A percentile compares a stretch with the other conserved stretches of the same genome.
Conservation (phyloP, 2,888 invertebrate species). For the Aleiodes testaceus region DNA sequence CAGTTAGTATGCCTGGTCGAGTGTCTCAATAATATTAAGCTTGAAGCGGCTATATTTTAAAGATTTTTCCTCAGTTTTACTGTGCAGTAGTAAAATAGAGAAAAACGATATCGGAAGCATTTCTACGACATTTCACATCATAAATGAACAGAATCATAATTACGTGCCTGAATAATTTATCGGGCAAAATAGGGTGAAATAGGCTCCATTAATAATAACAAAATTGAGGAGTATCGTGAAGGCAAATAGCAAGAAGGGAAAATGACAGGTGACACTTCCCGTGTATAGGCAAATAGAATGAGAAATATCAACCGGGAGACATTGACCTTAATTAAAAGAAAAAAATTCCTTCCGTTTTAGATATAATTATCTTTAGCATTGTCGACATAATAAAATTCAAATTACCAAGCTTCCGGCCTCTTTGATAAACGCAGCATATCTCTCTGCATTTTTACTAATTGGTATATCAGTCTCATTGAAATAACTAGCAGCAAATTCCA, state of each 20-base stretch:
- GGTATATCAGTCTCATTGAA: conserved; percentile 43
- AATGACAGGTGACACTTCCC: too few species aligned
- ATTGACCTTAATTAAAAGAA: too few species aligned
- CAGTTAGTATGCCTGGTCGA: conserved; percentile 14
- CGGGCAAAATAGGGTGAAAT: not conserved
- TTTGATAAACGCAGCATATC: conserved; percentile 53
- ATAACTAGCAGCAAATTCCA: conserved; percentile 57
- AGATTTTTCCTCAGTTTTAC: not conserved
- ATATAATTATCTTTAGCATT: not conserved
- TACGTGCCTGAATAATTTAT: not conserved
- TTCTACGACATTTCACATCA: too few species aligned
- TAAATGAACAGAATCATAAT: not conserved
- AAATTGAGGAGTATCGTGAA: too few species aligned
- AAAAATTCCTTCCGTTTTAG: not conserved
- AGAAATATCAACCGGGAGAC: too few species aligned
- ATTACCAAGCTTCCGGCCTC: conserved; percentile 55
- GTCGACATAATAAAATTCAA: not conserved
- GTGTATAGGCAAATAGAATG: too few species aligned
- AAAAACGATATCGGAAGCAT: too few species aligned
- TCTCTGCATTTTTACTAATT: conserved; percentile 46
- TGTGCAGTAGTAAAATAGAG: not conserved
- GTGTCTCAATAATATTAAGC: conserved; percentile 16
- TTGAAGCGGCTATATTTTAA: not conserved
- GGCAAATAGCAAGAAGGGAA: too few species aligned
- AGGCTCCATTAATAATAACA: too few species aligned